phyloP scores from a whole-genome alignment of 2,797 vertebrate genomes.

The Picus viridis region DNA sequence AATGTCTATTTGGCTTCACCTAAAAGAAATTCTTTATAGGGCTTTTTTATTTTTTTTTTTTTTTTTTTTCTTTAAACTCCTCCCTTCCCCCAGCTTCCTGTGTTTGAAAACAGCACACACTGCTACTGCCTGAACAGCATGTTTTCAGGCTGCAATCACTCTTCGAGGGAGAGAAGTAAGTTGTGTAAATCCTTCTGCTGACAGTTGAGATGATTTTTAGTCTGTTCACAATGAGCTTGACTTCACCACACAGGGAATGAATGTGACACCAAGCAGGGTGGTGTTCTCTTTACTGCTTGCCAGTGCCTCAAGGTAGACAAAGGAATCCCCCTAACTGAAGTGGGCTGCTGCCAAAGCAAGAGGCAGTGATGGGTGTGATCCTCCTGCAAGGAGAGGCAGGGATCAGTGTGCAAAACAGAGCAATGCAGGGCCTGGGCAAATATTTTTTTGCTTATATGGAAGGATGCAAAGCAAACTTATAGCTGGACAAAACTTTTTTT shows the following conservation, averaged over 20 bases:
- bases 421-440: not conserved
- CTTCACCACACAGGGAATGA: not conserved
- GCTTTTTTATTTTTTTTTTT: not conserved
- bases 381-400: not conserved
- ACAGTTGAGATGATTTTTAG: conserved; percentile 57
- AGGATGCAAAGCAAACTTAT: not conserved
- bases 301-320: not conserved
- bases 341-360: conserved; percentile 21
- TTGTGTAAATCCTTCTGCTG: conserved; percentile 53
- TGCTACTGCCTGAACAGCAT: conserved; percentile 35
- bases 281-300: not conserved
- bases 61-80: not conserved
- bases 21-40: conserved; percentile 53
- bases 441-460: not conserved
- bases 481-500: not conserved
- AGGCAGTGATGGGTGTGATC: not conserved
- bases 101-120: conserved; percentile 21
- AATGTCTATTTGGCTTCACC: conserved; percentile 53
- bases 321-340: not conserved
- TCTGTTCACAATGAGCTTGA: conserved; percentile 13
- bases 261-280: rapidly evolving
- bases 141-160: conserved; percentile 40
- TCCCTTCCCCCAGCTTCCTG: not conserved
- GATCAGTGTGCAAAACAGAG: not conserved
- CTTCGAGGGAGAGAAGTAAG: conserved; percentile 1